These are phyloP conservation scores for Cirrhinus molitorella DNA, from an alignment of 2,797 vertebrate genomes.

Conservation along the genomic window DNA sequence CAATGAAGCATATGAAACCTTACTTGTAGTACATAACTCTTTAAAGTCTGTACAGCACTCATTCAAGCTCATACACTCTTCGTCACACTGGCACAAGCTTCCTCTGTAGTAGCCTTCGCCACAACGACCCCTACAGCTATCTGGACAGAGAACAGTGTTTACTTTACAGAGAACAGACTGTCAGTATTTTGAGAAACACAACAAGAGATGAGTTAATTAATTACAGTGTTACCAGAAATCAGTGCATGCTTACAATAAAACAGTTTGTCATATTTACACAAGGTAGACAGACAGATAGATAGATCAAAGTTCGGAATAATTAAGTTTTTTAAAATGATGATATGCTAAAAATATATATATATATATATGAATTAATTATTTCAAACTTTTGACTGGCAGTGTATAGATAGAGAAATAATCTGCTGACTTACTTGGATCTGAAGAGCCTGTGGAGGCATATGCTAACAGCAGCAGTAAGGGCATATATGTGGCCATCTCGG, in stretches of 20 bases:
- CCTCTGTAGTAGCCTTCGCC: conserved; percentile 88
- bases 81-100: conserved; percentile 91
- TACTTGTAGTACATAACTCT: conserved; percentile 87
- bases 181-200: conserved; percentile 44
- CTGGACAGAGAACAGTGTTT: conserved; percentile 61
- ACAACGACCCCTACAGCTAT: conserved; percentile 90
- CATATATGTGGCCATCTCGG: conserved; percentile 42
- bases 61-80: conserved; percentile 84
- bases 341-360: background rate
- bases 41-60: conserved; percentile 94
- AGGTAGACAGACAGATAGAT: background rate
- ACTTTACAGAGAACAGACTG: conserved; percentile 5
- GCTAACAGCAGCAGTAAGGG: conserved; percentile 46
- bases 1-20: conserved; percentile 45
- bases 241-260: background rate
- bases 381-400: background rate
- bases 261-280: background rate
- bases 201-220: background rate
- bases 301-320: background rate
- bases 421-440: conserved; percentile 53
- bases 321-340: no score
- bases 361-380: no score
- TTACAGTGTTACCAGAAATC: conserved; percentile 4
- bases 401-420: no score
- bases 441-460: background rate